A percentile compares a stretch with the other conserved stretches of the same genome.
Conservation (phyloP, 2,888 invertebrate species). For the Hololepta plana region DNA sequence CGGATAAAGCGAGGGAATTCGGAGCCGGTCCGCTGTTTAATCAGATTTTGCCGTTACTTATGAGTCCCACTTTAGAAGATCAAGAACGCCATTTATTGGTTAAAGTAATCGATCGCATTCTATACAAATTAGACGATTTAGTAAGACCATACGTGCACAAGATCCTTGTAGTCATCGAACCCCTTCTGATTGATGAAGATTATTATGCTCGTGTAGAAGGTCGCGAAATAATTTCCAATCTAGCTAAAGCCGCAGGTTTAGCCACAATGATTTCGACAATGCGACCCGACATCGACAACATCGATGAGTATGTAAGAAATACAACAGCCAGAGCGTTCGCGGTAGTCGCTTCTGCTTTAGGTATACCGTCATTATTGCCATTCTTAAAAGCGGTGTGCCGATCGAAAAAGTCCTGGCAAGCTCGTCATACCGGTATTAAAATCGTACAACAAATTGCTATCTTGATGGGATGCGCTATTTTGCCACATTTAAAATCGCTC, state of each 20-base stretch:
- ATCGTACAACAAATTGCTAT: slow-evolving; percentile 99
- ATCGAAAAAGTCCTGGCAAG: slow-evolving; percentile 99
- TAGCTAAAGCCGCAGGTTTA: slow-evolving; percentile 96
- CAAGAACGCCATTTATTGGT: slow-evolving; percentile 97
- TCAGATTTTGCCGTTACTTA: slow-evolving; percentile 95
- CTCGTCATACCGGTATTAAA: slow-evolving; percentile 93
- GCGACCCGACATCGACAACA: slow-evolving; percentile 99
- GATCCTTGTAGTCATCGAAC: slow-evolving; percentile 98
- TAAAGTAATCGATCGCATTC: slow-evolving; percentile 95
- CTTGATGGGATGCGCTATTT: slow-evolving; percentile 97
- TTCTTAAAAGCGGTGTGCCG: slow-evolving; percentile 98
- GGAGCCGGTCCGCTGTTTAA: slow-evolving; percentile 98
- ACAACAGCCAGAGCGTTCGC: slow-evolving; percentile 99
- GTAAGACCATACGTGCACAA: slow-evolving; percentile 99
- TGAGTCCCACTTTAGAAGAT: slow-evolving; percentile 98
- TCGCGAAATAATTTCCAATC: slow-evolving; percentile 95
- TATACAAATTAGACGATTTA: slow-evolving; percentile 95
- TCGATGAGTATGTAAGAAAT: slow-evolving; percentile 97
- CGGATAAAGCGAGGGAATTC: slow-evolving; percentile 95
- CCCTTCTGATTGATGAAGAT: slow-evolving; percentile 96
- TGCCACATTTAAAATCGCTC: slow-evolving; percentile 92
- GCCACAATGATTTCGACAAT: slow-evolving; percentile 99
- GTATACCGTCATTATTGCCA: slow-evolving; percentile 91
- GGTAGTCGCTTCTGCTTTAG: slow-evolving; percentile 97
- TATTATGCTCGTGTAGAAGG: slow-evolving; percentile 99